Base-by-base conservation (phyloP, 1,140 invertebrate species). In the Caligus rogercresseyi region DNA sequence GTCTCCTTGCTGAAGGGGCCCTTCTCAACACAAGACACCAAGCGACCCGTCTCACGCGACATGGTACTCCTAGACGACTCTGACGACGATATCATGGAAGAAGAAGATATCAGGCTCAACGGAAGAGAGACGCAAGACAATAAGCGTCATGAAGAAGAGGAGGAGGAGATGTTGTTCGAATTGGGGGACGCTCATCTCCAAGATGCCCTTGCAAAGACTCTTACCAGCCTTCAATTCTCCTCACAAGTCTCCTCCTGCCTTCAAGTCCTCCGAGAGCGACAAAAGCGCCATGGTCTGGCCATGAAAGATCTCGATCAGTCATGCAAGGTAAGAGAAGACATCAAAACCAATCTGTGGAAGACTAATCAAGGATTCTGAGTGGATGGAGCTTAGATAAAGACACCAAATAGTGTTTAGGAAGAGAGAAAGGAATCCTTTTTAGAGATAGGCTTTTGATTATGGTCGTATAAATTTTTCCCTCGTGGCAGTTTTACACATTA, bases 31-130 rank as follows among this genome's bases (percentile, higher is more conserved):
- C 7, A 43, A 43, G 31, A 43, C 31, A 43, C 20, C 1, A 14
- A 23, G n/a, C 54, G 19, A 2, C 54, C 54, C 20, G 24, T 25
- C n/a, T 23, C 54, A n/a, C 15, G 20, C 20, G 54, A 56, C 24
- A 21, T 56, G 54, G 57, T 60, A 2, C 16, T 31, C 23, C 16
- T 60, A n/a, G 57, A 60, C n/a, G 24, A 24, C 51, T 60, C 57
- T 14, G 57, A 60, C 24, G 57, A 60, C 16, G 57, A 60, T 25
- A 4, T 19, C 53, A 54, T 19, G n/a, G 16, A 4, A 54, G 53
- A 51, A 51, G 43, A 51, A 19, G 4, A 4, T 16, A 7, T 19
- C 53, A 54, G 21, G 53, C n/a, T n/a, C n/a, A 16, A 23, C 16
- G 53, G 21, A 16, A 14, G 13, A 16, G 53, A 54, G 4, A 54